Base-by-base conservation (phyloP, 2,113 vertebrate genomes). In the Melanocharis versteri region DNA sequence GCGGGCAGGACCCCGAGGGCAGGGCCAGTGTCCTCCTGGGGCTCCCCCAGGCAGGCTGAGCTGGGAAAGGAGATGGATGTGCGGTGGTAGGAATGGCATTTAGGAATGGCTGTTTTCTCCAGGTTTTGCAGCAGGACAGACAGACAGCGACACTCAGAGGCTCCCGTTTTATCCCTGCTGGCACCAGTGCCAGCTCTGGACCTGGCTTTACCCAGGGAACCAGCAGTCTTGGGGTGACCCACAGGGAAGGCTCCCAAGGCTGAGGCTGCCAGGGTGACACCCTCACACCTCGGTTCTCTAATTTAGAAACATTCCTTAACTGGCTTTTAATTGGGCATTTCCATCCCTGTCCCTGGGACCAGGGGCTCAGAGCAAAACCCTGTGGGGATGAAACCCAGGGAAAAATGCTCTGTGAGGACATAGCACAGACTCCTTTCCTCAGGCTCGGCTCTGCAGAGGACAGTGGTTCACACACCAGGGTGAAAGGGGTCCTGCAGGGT, bases 21-120 rank as follows among this genome's bases (percentile, higher is more conserved):
- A 9, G 10, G 50, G 51, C 60, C 72, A 42, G 33, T 15, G 50
- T 62, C 68, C 40, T n/a, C 13, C 30, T 60, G 57, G 51, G 31
- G 24, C 64, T 87, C 27, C n/a, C 39, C 0, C 3, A 30, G 54
- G 31, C 33, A 30, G 45, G 3, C 15, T 3, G 4, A 5, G 2
- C 33, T 47, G 71, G 66, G 86, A 20, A 8, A 12, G 60, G 51
- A n/a, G 61, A 3, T 51, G 73, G 60, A 3, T n/a, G 54, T 27
- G 48, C 77, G n/a, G 62, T 1, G 3, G 12, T 7, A n/a, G 71
- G 54, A 51, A 4, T 1, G 8, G 44, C 54, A 9, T 7, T 33
- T 54, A 16, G 56, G 57, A 54, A 7, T 0, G 6, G 47, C 71
- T 48, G 14, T 28, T 48, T 20, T 1, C 24, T 58, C 7, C 20